These are phyloP conservation scores for Alentia gelatinosa DNA, from an alignment of 2,888 invertebrate species.

Conservation along the genomic window DNA sequence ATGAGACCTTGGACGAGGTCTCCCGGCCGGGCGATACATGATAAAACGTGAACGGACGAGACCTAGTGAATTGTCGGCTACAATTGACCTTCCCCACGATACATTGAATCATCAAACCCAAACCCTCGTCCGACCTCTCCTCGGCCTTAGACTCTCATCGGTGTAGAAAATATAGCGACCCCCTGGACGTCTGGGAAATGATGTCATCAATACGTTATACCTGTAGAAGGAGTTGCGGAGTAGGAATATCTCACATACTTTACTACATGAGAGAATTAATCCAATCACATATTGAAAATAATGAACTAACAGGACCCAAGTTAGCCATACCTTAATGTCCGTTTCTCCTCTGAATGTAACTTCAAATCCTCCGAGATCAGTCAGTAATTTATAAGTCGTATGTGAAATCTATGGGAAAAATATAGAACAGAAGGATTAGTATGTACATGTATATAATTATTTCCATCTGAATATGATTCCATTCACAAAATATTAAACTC, in stretches of 20 bases:
- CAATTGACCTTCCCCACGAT: no score
- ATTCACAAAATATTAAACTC: background rate
- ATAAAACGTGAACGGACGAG: no score
- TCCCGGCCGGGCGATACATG: no score
- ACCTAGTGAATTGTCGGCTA: no score
- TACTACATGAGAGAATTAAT: background rate
- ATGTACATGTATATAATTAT: background rate
- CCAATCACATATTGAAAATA: background rate
- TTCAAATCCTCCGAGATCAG: constrained; percentile 53
- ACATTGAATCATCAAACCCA: no score
- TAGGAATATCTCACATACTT: background rate
- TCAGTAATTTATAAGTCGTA: constrained; percentile 57
- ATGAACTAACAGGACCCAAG: background rate
- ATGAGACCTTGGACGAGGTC: no score
- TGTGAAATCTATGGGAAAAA: constrained; percentile 56
- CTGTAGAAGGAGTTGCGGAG: background rate
- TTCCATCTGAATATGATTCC: background rate
- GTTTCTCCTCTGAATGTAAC: constrained; percentile 57
- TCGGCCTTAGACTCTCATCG: no score
- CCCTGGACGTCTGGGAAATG: background rate
- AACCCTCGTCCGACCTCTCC: no score
- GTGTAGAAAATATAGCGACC: background rate
- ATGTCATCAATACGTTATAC: background rate
- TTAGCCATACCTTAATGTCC: constrained; percentile 59
- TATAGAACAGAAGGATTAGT: background rate